Conservation (phyloP, 2,888 invertebrate species). For the Ommatoiulus sabulosus region DNA sequence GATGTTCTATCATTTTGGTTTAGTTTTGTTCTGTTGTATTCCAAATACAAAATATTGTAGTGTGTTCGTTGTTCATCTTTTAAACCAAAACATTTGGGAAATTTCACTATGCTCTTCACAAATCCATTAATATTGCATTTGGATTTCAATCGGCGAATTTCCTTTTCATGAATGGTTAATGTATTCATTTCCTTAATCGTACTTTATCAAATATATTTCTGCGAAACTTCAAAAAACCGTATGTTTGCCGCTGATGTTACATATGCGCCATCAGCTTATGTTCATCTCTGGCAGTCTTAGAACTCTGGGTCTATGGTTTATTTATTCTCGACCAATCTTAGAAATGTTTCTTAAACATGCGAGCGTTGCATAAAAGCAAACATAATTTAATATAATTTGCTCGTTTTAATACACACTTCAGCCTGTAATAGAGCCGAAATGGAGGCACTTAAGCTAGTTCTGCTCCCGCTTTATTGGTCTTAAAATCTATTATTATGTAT, state of each 20-base stretch:
- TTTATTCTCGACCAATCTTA: constrained; percentile 5
- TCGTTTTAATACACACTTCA: constrained; percentile 39
- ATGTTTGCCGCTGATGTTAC: not conserved
- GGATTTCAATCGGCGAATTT: not conserved
- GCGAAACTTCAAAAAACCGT: not conserved
- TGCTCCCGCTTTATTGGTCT: constrained; percentile 30
- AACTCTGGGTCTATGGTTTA: not conserved
- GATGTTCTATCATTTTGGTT: too few species aligned
- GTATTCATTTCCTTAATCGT: not conserved
- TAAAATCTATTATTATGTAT: constrained; percentile 43
- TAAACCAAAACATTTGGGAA: not conserved
- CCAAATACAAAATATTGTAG: too few species aligned
- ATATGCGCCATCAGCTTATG: not conserved
- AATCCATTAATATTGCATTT: not conserved
- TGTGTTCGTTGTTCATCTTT: not conserved
- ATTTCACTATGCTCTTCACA: not conserved
- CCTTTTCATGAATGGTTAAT: not conserved
- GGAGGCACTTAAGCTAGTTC: constrained; percentile 36
- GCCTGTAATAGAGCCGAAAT: constrained; percentile 35
- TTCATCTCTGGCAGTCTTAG: not conserved
- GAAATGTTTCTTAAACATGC: constrained; percentile 39
- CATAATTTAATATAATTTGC: constrained; percentile 39
- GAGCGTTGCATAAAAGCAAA: constrained; percentile 31
- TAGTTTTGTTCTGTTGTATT: too few species aligned
- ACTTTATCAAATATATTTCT: not conserved